Conservation (phyloP, 2,113 vertebrate genomes). For the Dolichotis patagonum region DNA sequence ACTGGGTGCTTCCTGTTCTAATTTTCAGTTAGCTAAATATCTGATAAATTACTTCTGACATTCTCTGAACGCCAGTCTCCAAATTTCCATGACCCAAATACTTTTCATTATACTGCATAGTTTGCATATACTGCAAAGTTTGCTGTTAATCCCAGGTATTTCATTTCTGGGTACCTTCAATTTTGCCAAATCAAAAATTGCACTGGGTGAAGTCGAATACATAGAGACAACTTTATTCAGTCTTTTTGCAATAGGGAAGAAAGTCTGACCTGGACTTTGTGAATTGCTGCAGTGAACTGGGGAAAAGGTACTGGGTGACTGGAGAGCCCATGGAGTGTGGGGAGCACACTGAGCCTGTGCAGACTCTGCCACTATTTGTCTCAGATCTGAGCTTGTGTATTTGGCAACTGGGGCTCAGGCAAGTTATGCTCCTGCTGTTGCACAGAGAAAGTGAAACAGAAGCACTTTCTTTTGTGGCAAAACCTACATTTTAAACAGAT, state of each 20-base stretch:
- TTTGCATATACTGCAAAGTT: too few species aligned
- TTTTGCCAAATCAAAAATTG: not conserved
- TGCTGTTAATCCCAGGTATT: not conserved
- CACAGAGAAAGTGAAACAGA: not conserved
- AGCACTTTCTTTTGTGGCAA: not conserved
- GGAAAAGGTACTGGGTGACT: not conserved
- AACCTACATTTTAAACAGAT: not conserved
- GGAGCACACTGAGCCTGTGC: not conserved
- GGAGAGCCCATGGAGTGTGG: not conserved
- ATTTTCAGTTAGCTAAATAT: slow-evolving; percentile 27
- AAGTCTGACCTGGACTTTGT: not conserved
- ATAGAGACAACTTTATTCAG: not conserved
- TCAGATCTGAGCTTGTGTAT: not conserved
- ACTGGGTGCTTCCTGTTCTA: not conserved
- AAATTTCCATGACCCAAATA: not conserved
- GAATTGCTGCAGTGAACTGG: not conserved
- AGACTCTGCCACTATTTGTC: not conserved
- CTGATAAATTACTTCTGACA: not conserved
- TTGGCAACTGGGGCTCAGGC: not conserved
- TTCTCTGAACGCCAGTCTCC: not conserved
- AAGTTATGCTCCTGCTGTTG: not conserved
- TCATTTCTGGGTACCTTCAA: not conserved
- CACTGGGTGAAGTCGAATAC: not conserved
- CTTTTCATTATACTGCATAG: too few species aligned
- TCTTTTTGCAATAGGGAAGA: not conserved